Evolutionary conservation across 1,140 invertebrate species (phyloP), one percentile per base, ranked within the genome.

Genomic region (Papilio glaucus): DNA sequence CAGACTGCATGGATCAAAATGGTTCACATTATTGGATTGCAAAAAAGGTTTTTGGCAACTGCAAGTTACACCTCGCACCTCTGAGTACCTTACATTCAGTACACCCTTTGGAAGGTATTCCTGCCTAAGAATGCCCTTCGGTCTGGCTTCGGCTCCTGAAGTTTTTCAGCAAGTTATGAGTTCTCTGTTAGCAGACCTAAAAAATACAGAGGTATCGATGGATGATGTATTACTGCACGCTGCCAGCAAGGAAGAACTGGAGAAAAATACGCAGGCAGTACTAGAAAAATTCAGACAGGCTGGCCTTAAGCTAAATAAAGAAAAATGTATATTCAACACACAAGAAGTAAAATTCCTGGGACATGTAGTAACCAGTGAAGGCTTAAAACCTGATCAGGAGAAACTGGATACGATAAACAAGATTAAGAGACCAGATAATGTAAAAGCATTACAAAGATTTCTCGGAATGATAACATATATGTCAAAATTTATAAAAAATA

Each of bases 311-410:
- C 39, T 75, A 12, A 77, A 74, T 60, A 77, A 72, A 77, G 72
- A 49, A 65, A 75, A 73, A 18, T 76, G 74, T 39, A 72, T 72
- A 70, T 71, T 76, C 71, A 72, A 74, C 57, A 70, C 77, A 37
- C 67, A 49, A 62, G 75, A 77, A 72, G 72, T 92, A 4, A 86
- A 83, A 72, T 93, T 87, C 77, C 68, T 94, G 26, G 93, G 93
- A 6, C 85, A 91, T 67, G 77, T 85, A n/a, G 77, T 94, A 4
- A 77, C 80, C 18, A 63, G 63, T 37, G 73, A 88, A 12, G 93
- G 93, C 8, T 73, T 94, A 6, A 75, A 77, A 57, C 75, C 85
- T 39, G 89, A 93, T 74, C 84, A 82, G 9, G 73, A 78, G 6
- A 93, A 93, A 72, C 74, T 93, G 0, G 72, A 79, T 12, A 86